phyloP scores from a whole-genome alignment of 2,113 vertebrate genomes.

The Melanostigma gelatinosum region DNA sequence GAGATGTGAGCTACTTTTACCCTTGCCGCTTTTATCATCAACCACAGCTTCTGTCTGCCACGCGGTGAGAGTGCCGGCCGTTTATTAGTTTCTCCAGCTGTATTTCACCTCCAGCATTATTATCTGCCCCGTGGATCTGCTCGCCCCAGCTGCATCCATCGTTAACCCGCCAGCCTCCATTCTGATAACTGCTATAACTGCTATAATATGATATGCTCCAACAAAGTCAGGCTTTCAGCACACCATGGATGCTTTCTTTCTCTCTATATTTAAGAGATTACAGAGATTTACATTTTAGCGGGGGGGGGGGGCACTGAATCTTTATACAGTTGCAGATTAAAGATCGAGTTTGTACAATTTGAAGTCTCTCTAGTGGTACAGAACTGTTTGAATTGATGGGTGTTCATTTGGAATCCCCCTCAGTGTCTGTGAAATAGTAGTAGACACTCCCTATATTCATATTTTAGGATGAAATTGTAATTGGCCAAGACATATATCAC shows the following conservation, averaged over 20 bases:
- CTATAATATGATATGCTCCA: conserved; percentile 23
- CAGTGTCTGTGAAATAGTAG: background rate
- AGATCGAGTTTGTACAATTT: background rate
- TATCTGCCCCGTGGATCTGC: conserved; percentile 39
- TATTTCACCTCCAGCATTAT: conserved; percentile 31
- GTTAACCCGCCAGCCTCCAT: conserved; percentile 28
- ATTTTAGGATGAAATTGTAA: background rate
- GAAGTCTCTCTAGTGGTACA: background rate
- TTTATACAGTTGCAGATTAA: background rate
- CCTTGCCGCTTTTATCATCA: conserved; percentile 42
- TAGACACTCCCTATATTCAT: background rate
- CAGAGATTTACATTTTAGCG: no score
- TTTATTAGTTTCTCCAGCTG: background rate
- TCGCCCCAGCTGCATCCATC: conserved; percentile 13
- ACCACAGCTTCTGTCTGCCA: conserved; percentile 5
- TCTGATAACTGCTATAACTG: conserved; percentile 27
- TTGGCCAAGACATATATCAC: background rate
- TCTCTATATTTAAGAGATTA: background rate
- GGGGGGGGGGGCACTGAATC: background rate
- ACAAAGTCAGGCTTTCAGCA: conserved; percentile 4
- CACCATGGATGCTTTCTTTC: background rate
- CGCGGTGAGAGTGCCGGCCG: background rate
- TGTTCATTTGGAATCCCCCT: background rate
- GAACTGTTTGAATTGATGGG: background rate
- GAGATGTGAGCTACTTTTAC: conserved; percentile 13